phyloP scores from a whole-genome alignment of 2,113 vertebrate species.

The Erpornis zantholeuca region DNA sequence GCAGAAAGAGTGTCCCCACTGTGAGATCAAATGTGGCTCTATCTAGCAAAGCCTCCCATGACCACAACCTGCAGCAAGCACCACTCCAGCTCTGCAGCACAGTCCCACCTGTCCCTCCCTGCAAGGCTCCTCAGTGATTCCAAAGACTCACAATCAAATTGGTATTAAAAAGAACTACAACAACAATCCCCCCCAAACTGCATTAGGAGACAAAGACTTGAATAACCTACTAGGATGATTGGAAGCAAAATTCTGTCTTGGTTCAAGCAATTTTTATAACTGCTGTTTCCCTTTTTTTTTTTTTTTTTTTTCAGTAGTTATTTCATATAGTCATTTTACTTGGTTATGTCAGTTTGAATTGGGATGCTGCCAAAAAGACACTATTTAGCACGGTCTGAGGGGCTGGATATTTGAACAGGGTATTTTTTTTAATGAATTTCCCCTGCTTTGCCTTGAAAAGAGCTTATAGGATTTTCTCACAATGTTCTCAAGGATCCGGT shows the following conservation, averaged over 20 bases:
- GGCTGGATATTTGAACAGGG: background rate
- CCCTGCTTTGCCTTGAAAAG: background rate
- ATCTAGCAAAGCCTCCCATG: background rate
- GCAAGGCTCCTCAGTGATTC: background rate
- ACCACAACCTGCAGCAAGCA: background rate
- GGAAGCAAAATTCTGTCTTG: background rate
- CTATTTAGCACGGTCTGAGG: background rate
- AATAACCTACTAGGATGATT: background rate
- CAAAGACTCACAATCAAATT: background rate
- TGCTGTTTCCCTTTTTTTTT: background rate
- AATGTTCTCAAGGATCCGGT: background rate
- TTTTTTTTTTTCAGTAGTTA: background rate
- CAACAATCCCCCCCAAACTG: background rate
- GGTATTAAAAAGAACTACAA: background rate
- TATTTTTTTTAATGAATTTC: constrained; percentile 6
- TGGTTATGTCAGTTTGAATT: background rate
- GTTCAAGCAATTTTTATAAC: background rate
- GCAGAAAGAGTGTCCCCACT: background rate
- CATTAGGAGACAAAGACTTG: background rate
- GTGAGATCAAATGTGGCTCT: background rate
- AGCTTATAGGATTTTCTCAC: background rate
- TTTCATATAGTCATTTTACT: constrained; percentile 23
- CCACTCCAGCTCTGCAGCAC: background rate
- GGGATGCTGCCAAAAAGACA: background rate
- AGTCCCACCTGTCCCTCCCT: background rate